Evolutionary conservation across 1,140 invertebrate genomes (phyloP).

Genomic region (Drosophila arizonae): DNA sequence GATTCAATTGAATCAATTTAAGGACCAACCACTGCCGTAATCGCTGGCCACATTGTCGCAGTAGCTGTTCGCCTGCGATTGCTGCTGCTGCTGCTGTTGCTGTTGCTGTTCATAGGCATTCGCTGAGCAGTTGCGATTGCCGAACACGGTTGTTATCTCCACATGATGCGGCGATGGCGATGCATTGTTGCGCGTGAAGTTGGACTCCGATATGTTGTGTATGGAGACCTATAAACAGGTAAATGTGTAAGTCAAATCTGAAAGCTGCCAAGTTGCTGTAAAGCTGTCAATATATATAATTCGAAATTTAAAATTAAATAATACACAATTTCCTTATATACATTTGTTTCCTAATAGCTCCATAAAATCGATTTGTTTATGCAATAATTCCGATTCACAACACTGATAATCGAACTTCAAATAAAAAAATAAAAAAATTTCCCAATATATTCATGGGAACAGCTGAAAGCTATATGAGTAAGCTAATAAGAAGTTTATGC

Average conservation of each 20-base stretch:
- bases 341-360: too few relatives aligned
- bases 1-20: background rate
- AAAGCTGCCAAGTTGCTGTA: background rate
- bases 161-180: constrained; percentile 81
- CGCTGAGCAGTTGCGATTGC: constrained; percentile 53
- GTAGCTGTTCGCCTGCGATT: constrained; percentile 50
- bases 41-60: constrained; percentile 65
- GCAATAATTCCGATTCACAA: background rate
- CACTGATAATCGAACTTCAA: too few relatives aligned
- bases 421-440: too few relatives aligned
- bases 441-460: too few relatives aligned
- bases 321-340: too few relatives aligned
- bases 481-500: too few relatives aligned
- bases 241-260: background rate
- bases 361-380: too few relatives aligned
- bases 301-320: too few relatives aligned
- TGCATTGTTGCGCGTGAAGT: constrained; percentile 83
- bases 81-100: constrained; percentile 50
- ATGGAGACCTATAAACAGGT: constrained; percentile 83
- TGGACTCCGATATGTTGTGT: constrained; percentile 85
- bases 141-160: constrained; percentile 82
- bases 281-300: background rate
- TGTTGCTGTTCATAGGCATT: constrained; percentile 59
- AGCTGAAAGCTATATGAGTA: too few relatives aligned
- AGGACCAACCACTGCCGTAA: constrained; percentile 64